A percentile compares a stretch with the other conserved stretches of the same genome.
Conservation (phyloP, 2,888 invertebrate species). For the Drosophila dives region DNA sequence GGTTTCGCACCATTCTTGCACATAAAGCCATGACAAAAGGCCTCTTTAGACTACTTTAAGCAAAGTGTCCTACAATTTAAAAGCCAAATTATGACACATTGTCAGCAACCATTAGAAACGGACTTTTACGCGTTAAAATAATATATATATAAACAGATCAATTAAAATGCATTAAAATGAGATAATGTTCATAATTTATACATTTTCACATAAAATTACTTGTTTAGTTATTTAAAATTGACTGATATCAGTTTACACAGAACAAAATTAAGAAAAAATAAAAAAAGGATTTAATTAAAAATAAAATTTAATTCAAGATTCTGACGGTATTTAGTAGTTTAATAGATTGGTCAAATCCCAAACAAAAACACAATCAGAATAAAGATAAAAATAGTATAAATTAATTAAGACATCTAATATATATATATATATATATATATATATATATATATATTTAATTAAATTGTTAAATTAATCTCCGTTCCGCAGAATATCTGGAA, state of each 20-base stretch:
- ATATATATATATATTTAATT: no score
- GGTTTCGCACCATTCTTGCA: slow-evolving; percentile 56
- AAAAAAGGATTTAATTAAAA: not conserved
- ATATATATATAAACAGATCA: not conserved
- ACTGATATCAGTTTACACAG: not conserved
- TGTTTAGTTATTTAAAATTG: not conserved
- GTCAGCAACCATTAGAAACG: not conserved
- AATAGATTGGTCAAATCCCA: not conserved
- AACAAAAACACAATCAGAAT: not conserved
- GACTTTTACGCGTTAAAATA: not conserved
- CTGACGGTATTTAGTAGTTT: not conserved
- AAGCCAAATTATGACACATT: slow-evolving; percentile 31
- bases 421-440: no score
- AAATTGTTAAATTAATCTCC: no score
- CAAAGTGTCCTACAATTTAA: slow-evolving; percentile 30
- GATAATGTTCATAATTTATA: not conserved
- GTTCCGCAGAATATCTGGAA: not conserved
- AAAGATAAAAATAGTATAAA: not conserved
- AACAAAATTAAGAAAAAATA: not conserved
- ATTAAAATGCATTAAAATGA: not conserved
- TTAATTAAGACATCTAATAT: not conserved
- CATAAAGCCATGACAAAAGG: slow-evolving; percentile 50
- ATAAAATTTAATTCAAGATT: not conserved
- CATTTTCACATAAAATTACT: not conserved
- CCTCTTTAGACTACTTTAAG: slow-evolving; percentile 46